Evolutionary conservation across 2,113 vertebrate species (phyloP).

Genomic region (Percina caprodes): DNA sequence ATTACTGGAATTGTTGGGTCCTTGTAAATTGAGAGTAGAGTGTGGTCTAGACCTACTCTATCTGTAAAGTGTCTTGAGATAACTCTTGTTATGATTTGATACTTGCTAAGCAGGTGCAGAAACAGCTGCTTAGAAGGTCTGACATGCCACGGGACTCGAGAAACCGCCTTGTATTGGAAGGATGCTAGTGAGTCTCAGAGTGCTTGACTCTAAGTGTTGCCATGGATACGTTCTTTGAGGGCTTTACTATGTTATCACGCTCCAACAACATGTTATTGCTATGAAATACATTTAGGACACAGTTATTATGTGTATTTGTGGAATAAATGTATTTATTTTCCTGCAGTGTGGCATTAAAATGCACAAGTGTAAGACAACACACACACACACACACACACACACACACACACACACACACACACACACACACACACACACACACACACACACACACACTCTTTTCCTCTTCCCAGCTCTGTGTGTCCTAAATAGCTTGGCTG

Average conservation of each 20-base stretch:
- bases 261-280: slow-evolving; percentile 27
- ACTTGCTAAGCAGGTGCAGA: neutral
- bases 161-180: neutral
- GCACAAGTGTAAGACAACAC: neutral
- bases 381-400: neutral
- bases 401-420: neutral
- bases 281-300: slow-evolving; percentile 26
- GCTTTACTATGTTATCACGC: slow-evolving; percentile 7
- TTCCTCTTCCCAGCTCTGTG: neutral
- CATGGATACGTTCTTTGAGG: slow-evolving; percentile 58
- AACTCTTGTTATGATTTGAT: too few species aligned
- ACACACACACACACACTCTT: slow-evolving; percentile 7
- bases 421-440: neutral
- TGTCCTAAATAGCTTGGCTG: slow-evolving; percentile 22
- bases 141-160: neutral
- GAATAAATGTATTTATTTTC: neutral
- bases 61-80: too few species aligned
- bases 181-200: slow-evolving; percentile 27
- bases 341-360: neutral
- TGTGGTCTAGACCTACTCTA: too few species aligned
- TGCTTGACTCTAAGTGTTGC: slow-evolving; percentile 61
- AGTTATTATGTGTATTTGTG: neutral
- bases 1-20: too few species aligned
- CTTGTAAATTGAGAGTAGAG: too few species aligned
- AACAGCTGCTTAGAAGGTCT: neutral